These are phyloP conservation scores for Aurelia sp. DNA, from an alignment of 30 jellyfish, hydroid and myxozoan species.

Conservation along the genomic window DNA sequence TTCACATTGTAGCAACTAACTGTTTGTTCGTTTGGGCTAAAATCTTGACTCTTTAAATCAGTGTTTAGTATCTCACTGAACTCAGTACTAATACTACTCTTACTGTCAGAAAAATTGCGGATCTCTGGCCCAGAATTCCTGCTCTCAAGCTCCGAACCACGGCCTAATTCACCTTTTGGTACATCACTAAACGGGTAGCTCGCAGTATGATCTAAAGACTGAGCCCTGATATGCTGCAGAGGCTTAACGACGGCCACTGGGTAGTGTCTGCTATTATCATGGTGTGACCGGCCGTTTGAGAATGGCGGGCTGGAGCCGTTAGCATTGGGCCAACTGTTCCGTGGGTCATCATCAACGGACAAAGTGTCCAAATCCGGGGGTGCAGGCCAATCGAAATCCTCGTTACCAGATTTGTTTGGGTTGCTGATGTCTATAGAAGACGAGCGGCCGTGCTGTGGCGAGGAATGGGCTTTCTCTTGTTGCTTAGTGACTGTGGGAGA, in stretches of 20 bases:
- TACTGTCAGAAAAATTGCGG: not conserved
- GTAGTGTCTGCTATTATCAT: slow-evolving; percentile 30
- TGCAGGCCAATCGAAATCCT: slow-evolving; percentile 64
- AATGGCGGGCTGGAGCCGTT: slow-evolving; percentile 53
- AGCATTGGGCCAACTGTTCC: slow-evolving; percentile 30
- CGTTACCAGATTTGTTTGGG: slow-evolving; percentile 25
- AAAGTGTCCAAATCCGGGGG: slow-evolving; percentile 33
- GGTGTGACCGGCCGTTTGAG: slow-evolving; percentile 42
- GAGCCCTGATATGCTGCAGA: slow-evolving; percentile 53
- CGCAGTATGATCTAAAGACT: slow-evolving; percentile 21
- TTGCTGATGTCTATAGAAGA: not conserved
- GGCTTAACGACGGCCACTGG: slow-evolving; percentile 82
- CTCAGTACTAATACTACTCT: not conserved
- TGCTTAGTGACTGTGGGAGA: not conserved
- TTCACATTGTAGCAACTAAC: slow-evolving; percentile 27
- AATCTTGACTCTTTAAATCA: not conserved
- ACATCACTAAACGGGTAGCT: not conserved
- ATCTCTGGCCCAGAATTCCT: too few species aligned
- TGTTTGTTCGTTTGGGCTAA: not conserved
- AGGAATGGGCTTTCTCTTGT: not conserved
- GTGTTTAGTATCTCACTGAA: not conserved
- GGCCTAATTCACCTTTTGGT: not conserved
- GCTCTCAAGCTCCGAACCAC: not conserved
- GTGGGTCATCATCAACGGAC: not conserved
- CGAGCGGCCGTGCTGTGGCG: too few species aligned